A percentile compares a stretch with the other conserved stretches of the same genome.
phyloP scores from a whole-genome alignment of 2,113 vertebrate species.

The Pygoscelis antarcticus region DNA sequence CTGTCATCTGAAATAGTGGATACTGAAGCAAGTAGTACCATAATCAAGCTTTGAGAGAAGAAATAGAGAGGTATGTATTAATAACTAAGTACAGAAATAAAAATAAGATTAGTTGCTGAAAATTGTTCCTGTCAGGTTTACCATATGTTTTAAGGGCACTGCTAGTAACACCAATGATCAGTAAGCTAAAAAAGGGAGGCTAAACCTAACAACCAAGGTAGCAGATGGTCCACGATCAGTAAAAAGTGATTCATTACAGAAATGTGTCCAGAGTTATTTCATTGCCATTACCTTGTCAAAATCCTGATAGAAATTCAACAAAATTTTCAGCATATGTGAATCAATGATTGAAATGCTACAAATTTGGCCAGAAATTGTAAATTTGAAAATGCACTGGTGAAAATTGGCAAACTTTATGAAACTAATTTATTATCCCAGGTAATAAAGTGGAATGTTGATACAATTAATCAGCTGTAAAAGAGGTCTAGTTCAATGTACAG shows the following conservation, averaged over 20 bases:
- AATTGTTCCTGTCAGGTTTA: not conserved
- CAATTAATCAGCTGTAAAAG: not conserved
- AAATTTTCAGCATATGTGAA: not conserved
- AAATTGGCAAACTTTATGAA: not conserved
- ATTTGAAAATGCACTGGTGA: not conserved
- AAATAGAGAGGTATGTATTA: not conserved
- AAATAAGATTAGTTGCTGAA: not conserved
- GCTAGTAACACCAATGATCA: not conserved
- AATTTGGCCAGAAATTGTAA: not conserved
- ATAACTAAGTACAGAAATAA: not conserved
- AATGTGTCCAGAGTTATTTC: not conserved
- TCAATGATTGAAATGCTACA: not conserved
- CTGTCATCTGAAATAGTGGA: not conserved
- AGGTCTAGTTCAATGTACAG: not conserved
- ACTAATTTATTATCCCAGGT: not conserved
- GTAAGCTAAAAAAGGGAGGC: not conserved
- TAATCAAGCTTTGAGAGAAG: not conserved
- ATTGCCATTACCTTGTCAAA: not conserved
- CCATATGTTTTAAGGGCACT: not conserved
- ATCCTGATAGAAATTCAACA: not conserved
- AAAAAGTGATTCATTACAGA: not conserved
- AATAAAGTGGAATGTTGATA: not conserved
- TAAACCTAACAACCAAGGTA: not conserved
- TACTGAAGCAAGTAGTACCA: not conserved
- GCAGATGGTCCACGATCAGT: not conserved